These are phyloP conservation scores for Branchinecta lindahli DNA, from an alignment of 1,140 invertebrate species.

Conservation along the genomic window DNA sequence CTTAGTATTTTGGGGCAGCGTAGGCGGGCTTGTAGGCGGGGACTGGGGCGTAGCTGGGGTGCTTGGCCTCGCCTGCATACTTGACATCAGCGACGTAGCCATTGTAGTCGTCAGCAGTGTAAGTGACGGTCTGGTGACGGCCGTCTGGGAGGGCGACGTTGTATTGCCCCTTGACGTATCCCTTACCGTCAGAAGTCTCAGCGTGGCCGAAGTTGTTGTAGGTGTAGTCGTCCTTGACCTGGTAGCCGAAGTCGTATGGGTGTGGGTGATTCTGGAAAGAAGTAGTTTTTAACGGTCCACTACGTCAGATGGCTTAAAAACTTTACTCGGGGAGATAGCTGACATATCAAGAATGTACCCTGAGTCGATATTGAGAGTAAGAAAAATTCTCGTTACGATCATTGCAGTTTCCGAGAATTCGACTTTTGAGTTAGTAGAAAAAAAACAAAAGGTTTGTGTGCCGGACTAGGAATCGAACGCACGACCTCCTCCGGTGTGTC, in stretches of 20 bases:
- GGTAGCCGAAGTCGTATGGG: slow-evolving; percentile 27
- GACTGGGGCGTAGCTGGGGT: slow-evolving; percentile 20
- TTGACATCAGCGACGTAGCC: slow-evolving; percentile 6
- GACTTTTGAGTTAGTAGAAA: no score
- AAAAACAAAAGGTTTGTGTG: not conserved
- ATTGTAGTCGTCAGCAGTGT: slow-evolving; percentile 25
- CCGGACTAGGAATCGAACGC: no score
- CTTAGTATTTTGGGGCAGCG: slow-evolving; percentile 9
- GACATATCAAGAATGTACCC: no score
- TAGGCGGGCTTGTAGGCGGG: slow-evolving; percentile 22
- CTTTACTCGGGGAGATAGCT: no score
- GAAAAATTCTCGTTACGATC: slow-evolving; percentile 9
- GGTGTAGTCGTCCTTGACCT: slow-evolving; percentile 3
- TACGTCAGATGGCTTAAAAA: no score
- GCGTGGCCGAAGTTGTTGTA: slow-evolving; percentile 25
- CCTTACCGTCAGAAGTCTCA: slow-evolving; percentile 26
- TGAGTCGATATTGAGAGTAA: no score
- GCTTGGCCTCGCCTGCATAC: slow-evolving; percentile 14
- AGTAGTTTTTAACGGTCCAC: no score
- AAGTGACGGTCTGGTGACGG: slow-evolving; percentile 26
- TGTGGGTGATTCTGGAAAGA: not conserved
- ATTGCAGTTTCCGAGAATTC: no score
- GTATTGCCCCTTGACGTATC: slow-evolving; percentile 25
- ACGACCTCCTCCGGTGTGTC: no score
- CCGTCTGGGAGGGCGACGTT: slow-evolving; percentile 27